Evolutionary conservation across 2,113 vertebrate species (phyloP).

Genomic region (Pongo abelii): DNA sequence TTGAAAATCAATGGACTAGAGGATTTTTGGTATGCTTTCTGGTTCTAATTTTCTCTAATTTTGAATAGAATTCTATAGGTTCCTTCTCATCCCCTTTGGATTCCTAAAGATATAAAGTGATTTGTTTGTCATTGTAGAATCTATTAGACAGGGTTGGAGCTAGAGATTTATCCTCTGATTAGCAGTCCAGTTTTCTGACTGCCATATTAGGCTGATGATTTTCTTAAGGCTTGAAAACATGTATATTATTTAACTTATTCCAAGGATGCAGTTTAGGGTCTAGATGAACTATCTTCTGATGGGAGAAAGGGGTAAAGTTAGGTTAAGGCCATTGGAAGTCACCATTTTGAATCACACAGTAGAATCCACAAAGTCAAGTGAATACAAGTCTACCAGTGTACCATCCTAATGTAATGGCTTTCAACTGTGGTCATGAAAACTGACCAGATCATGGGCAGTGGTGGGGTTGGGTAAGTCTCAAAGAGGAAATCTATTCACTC

Average conservation of each 20-base stretch:
- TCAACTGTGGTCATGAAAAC: not conserved
- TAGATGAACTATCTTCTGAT: not conserved
- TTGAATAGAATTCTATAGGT: not conserved
- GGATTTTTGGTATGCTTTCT: not conserved
- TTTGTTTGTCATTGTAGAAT: not conserved
- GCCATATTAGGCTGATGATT: not conserved
- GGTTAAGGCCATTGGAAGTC: not conserved
- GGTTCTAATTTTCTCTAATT: not conserved
- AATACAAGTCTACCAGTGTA: not conserved
- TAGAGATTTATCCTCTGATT: slow-evolving; percentile 5
- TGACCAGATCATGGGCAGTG: not conserved
- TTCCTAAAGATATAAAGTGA: not conserved
- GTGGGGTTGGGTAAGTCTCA: not conserved
- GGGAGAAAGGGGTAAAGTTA: too few species aligned
- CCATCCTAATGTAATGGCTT: not conserved
- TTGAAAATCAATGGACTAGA: not conserved
- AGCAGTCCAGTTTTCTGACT: not conserved
- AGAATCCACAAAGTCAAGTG: not conserved
- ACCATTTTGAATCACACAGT: not conserved
- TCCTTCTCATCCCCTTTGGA: not conserved
- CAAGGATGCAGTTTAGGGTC: not conserved
- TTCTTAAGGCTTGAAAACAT: not conserved
- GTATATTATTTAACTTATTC: not conserved
- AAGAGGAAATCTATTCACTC: not conserved
- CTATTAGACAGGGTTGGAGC: not conserved